Percentiles rank a stretch among this genome's conserved stretches.
phyloP scores from a whole-genome alignment of 2,888 invertebrate species.

The Sisyra terminalis region DNA sequence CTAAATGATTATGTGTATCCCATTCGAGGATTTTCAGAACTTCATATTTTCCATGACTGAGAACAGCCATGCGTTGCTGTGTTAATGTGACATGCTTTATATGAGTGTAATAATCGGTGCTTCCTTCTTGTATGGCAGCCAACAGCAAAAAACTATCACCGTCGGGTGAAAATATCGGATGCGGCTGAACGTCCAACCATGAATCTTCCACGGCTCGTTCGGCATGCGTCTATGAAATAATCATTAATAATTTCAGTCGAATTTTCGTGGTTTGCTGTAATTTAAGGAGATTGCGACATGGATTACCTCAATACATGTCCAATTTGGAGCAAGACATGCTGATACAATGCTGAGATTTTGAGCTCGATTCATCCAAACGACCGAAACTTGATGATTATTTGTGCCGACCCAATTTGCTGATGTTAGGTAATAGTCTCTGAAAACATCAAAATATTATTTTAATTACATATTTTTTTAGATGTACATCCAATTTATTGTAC shows the following conservation, averaged over 20 bases:
- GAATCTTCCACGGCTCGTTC: conserved; percentile 71
- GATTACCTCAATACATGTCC: conserved; percentile 70
- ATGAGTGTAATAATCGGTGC: conserved; percentile 71
- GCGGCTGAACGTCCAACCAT: conserved; percentile 73
- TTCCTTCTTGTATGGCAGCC: conserved; percentile 70
- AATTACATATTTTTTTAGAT: too few species aligned
- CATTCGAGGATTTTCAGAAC: conserved; percentile 67
- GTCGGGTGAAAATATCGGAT: conserved; percentile 69
- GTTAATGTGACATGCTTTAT: conserved; percentile 73
- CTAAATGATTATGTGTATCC: conserved; percentile 69
- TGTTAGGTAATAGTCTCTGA: conserved; percentile 82
- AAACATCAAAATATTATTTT: conserved; percentile 15
- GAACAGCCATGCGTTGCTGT: conserved; percentile 66
- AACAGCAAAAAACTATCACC: conserved; percentile 70
- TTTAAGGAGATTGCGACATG: too few species aligned
- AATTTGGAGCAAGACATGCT: conserved; percentile 65
- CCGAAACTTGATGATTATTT: conserved; percentile 59
- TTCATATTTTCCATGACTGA: conserved; percentile 75
- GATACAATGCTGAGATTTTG: conserved; percentile 84
- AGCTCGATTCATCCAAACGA: conserved; percentile 85
- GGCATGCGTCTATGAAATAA: conserved; percentile 48
- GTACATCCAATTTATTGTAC: too few species aligned
- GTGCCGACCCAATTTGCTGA: conserved; percentile 80
- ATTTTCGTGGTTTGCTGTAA: too few species aligned
- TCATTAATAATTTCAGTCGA: not conserved